phyloP scores from a whole-genome alignment of 2,888 invertebrate genomes.

The Lithophane semibrunnea region DNA sequence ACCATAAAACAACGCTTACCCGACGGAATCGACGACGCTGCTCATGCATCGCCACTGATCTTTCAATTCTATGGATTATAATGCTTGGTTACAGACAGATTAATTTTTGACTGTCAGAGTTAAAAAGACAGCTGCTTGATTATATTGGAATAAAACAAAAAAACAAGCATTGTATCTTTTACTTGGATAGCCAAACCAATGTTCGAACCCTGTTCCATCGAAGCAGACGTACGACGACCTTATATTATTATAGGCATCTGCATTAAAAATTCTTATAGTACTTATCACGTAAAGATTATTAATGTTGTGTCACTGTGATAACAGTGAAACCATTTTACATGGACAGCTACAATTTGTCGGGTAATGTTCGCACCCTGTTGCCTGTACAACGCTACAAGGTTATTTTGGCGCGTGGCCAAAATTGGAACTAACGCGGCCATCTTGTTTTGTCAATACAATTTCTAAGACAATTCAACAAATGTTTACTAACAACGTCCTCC shows the following conservation, averaged over 20 bases:
- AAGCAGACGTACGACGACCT: background rate
- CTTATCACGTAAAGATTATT: background rate
- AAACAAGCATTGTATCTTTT: background rate
- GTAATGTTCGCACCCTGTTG: constrained; percentile 6
- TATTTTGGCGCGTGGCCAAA: background rate
- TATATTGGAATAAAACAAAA: background rate
- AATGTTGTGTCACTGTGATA: background rate
- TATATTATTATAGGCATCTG: too few species aligned
- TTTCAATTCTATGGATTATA: constrained; percentile 82
- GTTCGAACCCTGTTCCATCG: background rate
- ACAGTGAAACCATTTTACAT: background rate
- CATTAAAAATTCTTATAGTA: too few species aligned
- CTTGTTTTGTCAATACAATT: constrained; percentile 1
- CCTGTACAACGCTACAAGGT: background rate
- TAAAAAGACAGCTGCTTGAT: background rate
- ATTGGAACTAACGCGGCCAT: background rate
- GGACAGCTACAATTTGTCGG: background rate
- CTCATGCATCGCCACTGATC: constrained; percentile 76
- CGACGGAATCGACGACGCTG: constrained; percentile 76
- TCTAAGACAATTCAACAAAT: background rate
- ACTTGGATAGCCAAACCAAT: background rate
- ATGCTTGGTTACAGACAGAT: constrained; percentile 55
- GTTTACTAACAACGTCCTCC: background rate
- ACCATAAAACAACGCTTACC: constrained; percentile 88
- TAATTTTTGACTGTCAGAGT: constrained; percentile 21